A percentile compares a stretch with the other conserved stretches of the same genome.
Evolutionary conservation across 1,140 invertebrate genomes (phyloP).

Genomic region (Sarcophaga peregrina): DNA sequence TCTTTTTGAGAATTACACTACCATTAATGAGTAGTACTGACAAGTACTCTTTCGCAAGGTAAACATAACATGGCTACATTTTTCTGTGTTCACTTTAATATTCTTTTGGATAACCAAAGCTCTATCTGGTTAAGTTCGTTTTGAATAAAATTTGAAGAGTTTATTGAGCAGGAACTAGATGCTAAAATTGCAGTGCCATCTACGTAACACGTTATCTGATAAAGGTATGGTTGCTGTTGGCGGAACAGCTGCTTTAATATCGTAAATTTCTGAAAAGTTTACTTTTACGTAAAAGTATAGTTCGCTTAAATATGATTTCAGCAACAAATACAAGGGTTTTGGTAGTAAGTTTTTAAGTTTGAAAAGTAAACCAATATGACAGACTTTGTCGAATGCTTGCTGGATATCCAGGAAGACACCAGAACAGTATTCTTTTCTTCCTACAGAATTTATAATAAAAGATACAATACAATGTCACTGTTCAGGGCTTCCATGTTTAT

Average conservation of each 20-base stretch:
- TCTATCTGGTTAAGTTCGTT: too few species aligned
- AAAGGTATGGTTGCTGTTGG: too few species aligned
- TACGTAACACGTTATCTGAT: too few species aligned
- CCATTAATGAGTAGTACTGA: neutral
- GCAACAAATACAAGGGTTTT: neutral
- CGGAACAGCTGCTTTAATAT: too few species aligned
- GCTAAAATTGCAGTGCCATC: neutral
- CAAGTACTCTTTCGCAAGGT: neutral
- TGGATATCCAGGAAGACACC: constrained; percentile 10
- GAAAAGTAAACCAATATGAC: neutral
- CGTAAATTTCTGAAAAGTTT: too few species aligned
- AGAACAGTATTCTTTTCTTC: constrained; percentile 36
- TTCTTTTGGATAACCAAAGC: too few species aligned
- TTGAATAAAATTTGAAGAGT: too few species aligned
- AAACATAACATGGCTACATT: neutral
- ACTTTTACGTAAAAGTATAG: too few species aligned
- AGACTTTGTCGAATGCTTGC: neutral
- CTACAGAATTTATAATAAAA: neutral
- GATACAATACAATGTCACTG: constrained; percentile 22
- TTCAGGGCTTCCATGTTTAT: constrained; percentile 5
- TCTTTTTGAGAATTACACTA: neutral
- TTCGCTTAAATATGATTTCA: constrained; percentile 5
- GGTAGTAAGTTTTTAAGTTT: constrained; percentile 17
- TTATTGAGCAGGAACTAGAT: too few species aligned
- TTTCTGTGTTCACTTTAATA: too few species aligned